These are phyloP conservation scores for Cettia cetti DNA, from an alignment of 2,113 vertebrate genomes.

Conservation along the genomic window DNA sequence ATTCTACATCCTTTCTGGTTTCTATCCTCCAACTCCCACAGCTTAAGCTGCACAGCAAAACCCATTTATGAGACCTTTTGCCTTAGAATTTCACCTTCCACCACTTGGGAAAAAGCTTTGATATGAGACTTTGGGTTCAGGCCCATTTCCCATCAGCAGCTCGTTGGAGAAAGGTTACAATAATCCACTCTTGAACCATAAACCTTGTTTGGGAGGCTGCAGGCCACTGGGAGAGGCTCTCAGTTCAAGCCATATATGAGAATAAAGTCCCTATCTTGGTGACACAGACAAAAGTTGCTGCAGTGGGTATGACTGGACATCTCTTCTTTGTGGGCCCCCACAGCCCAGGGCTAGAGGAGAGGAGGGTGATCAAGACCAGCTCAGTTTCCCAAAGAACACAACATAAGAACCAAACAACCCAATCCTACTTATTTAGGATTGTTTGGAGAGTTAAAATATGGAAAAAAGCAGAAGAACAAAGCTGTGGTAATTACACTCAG, in stretches of 20 bases:
- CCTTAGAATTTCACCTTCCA: not conserved
- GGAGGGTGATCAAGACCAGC: not conserved
- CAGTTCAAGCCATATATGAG: not conserved
- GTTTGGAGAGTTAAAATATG: not conserved
- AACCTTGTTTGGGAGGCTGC: not conserved
- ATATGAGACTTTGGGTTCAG: not conserved
- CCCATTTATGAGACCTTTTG: not conserved
- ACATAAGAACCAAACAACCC: too few relatives aligned
- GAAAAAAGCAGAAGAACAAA: not conserved
- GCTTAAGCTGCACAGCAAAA: not conserved
- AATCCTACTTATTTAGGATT: not conserved
- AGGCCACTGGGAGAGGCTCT: not conserved
- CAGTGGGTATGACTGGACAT: fast-evolving
- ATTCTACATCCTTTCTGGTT: not conserved
- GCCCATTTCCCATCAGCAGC: not conserved
- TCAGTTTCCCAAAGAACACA: not conserved
- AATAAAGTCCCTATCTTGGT: not conserved
- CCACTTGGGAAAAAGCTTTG: not conserved
- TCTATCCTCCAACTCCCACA: not conserved
- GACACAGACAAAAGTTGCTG: not conserved
- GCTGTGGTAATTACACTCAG: not conserved
- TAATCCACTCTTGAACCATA: not conserved
- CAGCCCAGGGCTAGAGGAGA: not conserved
- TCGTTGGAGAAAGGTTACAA: not conserved
- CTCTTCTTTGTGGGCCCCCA: not conserved